Percentiles rank a stretch among this genome's conserved stretches.
Conservation (phyloP, 2,113 vertebrate species). For the Saccopteryx leptura region DNA sequence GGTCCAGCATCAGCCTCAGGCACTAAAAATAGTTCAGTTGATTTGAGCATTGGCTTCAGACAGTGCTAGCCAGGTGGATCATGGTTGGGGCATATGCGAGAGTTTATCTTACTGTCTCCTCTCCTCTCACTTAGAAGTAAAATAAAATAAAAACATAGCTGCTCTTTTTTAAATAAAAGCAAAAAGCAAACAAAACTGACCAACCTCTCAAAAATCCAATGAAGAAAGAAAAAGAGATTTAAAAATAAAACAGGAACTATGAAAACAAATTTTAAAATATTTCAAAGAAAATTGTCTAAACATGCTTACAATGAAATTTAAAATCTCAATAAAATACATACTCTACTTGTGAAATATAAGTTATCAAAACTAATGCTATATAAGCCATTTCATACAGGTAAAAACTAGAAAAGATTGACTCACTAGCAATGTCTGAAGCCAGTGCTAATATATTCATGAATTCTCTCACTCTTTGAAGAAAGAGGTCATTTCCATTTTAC, state of each 20-base stretch:
- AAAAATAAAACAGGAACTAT: slow-evolving; percentile 8
- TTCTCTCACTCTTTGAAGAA: neutral
- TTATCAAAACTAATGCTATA: neutral
- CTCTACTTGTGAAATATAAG: neutral
- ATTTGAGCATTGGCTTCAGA: no score
- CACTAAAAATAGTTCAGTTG: no score
- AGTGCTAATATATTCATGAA: neutral
- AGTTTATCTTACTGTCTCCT: no score
- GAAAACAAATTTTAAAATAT: neutral
- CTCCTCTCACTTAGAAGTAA: no score
- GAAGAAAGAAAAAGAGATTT: neutral
- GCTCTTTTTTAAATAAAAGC: neutral
- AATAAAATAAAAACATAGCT: neutral
- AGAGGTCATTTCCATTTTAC: neutral
- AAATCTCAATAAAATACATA: neutral
- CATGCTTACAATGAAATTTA: slow-evolving; percentile 2
- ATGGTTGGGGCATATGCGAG: no score
- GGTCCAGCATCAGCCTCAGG: no score
- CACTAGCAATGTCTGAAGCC: neutral
- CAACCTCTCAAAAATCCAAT: neutral
- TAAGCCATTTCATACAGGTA: neutral
- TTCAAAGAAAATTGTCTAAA: neutral
- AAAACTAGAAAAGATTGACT: neutral
- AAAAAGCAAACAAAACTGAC: neutral
- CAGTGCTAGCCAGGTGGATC: no score